Percentiles rank a stretch among this genome's conserved stretches.
phyloP scores from a whole-genome alignment of 2,797 vertebrate genomes.

The Halcyon chelicuti region DNA sequence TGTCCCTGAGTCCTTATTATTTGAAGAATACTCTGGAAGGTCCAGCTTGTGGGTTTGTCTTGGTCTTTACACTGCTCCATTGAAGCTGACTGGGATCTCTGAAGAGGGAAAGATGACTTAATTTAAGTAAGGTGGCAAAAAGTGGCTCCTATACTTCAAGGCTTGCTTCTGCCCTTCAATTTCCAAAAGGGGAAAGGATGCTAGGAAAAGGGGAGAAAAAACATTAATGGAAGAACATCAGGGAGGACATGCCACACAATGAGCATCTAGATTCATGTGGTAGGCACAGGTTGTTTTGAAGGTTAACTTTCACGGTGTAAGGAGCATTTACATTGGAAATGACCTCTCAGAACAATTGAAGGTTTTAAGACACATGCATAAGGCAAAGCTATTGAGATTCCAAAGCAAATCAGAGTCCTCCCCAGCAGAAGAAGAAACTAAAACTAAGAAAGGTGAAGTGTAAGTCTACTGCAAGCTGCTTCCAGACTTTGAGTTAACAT shows the following conservation, averaged over 20 bases:
- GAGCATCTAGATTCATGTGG: neutral
- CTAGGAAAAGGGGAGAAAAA: neutral
- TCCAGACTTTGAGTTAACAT: neutral
- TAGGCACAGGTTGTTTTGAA: neutral
- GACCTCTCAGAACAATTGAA: neutral
- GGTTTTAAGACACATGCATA: neutral
- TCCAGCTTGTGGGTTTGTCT: neutral
- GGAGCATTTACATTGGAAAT: neutral
- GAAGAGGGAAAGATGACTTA: neutral
- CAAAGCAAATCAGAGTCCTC: neutral
- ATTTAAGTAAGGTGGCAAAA: neutral
- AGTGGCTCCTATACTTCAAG: neutral
- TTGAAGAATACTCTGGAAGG: neutral
- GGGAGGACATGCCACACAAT: neutral
- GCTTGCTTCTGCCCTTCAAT: neutral
- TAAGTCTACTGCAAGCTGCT: neutral
- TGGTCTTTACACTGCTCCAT: neutral
- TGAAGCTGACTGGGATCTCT: neutral
- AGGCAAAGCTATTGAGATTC: neutral
- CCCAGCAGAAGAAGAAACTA: neutral
- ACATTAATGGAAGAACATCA: neutral
- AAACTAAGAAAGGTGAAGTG: neutral
- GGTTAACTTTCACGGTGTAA: neutral
- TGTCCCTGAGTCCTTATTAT: neutral
- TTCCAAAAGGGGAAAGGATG: neutral